These are phyloP conservation scores for Ptilorrhoa leucosticta DNA, from an alignment of 2,113 vertebrate genomes.

Conservation along the genomic window DNA sequence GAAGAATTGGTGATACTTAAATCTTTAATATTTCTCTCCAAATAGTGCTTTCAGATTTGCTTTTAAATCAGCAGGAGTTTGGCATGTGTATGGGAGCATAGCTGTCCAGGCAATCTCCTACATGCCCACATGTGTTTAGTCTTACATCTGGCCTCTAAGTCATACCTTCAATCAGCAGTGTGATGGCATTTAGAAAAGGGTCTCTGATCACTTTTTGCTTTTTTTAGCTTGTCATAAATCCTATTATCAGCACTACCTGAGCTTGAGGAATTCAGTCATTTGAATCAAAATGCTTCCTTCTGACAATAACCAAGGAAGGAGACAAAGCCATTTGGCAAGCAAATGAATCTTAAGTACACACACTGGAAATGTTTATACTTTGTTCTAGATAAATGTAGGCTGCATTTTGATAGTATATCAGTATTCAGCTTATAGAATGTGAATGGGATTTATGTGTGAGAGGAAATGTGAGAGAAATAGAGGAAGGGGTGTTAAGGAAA, in stretches of 20 bases:
- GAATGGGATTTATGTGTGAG: background rate
- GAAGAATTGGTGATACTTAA: background rate
- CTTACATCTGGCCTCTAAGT: background rate
- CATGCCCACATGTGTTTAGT: background rate
- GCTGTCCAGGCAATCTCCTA: background rate
- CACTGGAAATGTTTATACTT: conserved; percentile 51
- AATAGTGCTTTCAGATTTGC: background rate
- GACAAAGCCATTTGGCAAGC: conserved; percentile 45
- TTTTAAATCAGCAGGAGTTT: background rate
- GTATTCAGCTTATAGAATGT: conserved; percentile 2
- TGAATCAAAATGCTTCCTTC: conserved; percentile 33
- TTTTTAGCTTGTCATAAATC: conserved; percentile 41
- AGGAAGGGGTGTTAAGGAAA: background rate
- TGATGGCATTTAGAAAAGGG: background rate
- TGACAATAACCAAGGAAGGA: conserved; percentile 36
- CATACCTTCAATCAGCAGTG: background rate
- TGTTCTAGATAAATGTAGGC: conserved; percentile 34
- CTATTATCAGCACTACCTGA: conserved; percentile 38
- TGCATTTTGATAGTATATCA: conserved; percentile 29
- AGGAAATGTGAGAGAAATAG: background rate
- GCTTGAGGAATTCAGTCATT: conserved; percentile 27
- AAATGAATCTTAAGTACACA: conserved; percentile 52
- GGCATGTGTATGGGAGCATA: background rate
- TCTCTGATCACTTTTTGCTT: conserved; percentile 30
- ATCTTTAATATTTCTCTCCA: background rate